These are phyloP conservation scores for Campoletis sonorensis DNA, from an alignment of 1,140 invertebrate species.

Conservation along the genomic window DNA sequence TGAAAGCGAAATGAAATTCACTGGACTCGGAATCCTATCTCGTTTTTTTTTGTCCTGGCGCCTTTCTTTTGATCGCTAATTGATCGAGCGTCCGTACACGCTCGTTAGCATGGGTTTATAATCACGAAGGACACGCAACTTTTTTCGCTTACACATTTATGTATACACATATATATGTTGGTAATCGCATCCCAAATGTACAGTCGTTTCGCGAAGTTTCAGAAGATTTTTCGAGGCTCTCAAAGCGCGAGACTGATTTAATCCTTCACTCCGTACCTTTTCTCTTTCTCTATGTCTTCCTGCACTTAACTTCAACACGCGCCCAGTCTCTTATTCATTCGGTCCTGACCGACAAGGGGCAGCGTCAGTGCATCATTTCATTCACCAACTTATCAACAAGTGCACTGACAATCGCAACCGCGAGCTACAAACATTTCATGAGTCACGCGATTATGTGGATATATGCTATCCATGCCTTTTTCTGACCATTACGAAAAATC, in stretches of 20 bases:
- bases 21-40: constrained; percentile 19
- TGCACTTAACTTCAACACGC: neutral
- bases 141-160: neutral
- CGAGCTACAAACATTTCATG: neutral
- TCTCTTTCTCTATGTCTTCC: neutral
- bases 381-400: constrained; percentile 16
- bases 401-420: neutral
- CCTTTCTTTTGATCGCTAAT: constrained; percentile 40
- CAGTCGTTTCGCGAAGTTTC: neutral
- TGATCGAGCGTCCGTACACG: constrained; percentile 33
- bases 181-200: constrained; percentile 4
- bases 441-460: neutral
- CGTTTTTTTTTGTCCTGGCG: neutral
- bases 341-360: constrained; percentile 25
- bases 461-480: too few species aligned
- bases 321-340: constrained; percentile 19
- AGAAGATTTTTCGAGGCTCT: neutral
- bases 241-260: neutral
- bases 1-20: constrained; percentile 39
- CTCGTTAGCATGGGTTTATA: constrained; percentile 41
- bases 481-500: too few species aligned
- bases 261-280: neutral
- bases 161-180: neutral
- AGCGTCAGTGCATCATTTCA: constrained; percentile 29
- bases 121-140: constrained; percentile 37